A percentile compares a stretch with the other conserved stretches of the same genome.
These are phyloP conservation scores for Xenops minutus DNA, from an alignment of 2,797 vertebrate species.

Conservation along the genomic window DNA sequence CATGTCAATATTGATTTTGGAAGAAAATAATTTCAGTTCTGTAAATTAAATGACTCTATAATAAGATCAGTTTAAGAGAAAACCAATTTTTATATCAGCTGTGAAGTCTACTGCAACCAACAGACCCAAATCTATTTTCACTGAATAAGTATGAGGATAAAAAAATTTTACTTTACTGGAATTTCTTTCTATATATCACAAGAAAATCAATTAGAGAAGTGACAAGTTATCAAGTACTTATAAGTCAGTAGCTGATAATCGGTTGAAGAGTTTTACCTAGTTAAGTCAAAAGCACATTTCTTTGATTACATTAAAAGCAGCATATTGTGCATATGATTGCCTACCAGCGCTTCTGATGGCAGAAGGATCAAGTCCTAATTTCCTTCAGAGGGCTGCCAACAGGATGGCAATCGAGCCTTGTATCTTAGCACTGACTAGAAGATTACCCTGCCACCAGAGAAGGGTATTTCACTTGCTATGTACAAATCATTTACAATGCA, in stretches of 20 bases:
- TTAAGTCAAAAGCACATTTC: background rate
- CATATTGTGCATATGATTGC: slow-evolving; percentile 35
- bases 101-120: background rate
- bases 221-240: background rate
- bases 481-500: background rate
- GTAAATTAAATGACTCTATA: background rate
- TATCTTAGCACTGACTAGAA: background rate
- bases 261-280: background rate
- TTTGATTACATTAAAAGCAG: slow-evolving; percentile 12
- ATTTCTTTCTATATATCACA: background rate
- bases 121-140: background rate
- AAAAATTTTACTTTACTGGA: background rate
- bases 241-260: slow-evolving; percentile 11
- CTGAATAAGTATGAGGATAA: background rate
- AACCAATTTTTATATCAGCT: background rate
- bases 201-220: background rate
- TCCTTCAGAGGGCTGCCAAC: slow-evolving; percentile 21
- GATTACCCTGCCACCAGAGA: background rate
- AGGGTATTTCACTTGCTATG: background rate
- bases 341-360: slow-evolving; percentile 21
- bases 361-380: slow-evolving; percentile 39
- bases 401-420: background rate
- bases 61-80: background rate
- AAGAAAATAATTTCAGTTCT: background rate
- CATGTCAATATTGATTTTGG: background rate